phyloP scores from a whole-genome alignment of 2,888 invertebrate genomes.

The Gonocerus acuteangulatus region DNA sequence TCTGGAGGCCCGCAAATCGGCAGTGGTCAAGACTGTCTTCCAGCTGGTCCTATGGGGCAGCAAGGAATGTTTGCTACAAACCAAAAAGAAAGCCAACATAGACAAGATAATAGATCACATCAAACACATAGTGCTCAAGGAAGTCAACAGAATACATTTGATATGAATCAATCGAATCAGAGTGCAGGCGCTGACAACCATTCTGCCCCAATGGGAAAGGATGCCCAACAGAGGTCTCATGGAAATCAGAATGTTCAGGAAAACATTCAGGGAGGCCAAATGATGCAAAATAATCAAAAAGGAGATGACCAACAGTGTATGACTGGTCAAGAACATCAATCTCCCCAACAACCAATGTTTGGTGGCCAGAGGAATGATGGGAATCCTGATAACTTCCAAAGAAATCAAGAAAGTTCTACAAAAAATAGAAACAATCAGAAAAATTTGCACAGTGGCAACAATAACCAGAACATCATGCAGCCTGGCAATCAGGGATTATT shows the following conservation, averaged over 20 bases:
- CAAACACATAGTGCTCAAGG: neutral
- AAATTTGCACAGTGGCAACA: conserved; percentile 4
- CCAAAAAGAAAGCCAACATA: conserved; percentile 1
- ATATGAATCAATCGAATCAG: conserved; percentile 5
- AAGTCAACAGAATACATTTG: neutral
- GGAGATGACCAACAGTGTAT: conserved; percentile 3
- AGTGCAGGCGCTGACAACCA: neutral
- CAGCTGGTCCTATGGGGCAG: neutral
- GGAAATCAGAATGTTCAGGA: conserved; percentile 4
- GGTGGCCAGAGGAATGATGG: neutral
- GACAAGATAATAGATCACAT: neutral
- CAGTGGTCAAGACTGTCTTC: neutral
- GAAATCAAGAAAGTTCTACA: conserved; percentile 15
- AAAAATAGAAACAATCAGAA: conserved; percentile 17
- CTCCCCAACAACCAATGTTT: neutral
- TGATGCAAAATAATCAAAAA: neutral
- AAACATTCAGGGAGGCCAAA: neutral
- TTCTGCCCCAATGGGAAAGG: neutral
- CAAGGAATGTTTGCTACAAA: neutral
- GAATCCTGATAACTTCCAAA: neutral
- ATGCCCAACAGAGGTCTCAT: conserved; percentile 3
- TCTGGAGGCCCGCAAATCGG: neutral
- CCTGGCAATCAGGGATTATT: neutral
- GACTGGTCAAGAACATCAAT: neutral
- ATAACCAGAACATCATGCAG: neutral